Evolutionary conservation across 2,888 invertebrate genomes (phyloP).

Genomic region (Drosophila limbata): DNA sequence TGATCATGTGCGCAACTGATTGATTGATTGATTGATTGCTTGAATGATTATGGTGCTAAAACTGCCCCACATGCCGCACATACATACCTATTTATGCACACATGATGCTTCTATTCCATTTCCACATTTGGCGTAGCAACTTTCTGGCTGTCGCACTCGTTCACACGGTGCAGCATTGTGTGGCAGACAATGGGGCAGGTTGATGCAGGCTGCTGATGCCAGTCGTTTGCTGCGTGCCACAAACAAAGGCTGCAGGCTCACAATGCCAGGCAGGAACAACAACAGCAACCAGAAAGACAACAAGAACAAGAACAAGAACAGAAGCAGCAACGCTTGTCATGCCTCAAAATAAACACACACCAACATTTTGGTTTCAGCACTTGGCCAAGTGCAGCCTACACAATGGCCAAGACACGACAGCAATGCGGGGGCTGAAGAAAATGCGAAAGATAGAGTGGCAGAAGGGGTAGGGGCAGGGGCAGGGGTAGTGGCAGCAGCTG

Average conservation of each 20-base stretch:
- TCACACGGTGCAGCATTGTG: slow-evolving; percentile 51
- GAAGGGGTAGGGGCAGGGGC: not conserved
- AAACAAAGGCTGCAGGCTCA: slow-evolving; percentile 68
- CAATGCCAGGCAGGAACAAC: slow-evolving; percentile 47
- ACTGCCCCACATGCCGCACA: not conserved
- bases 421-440: not conserved
- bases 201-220: slow-evolving; percentile 31
- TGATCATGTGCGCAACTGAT: not conserved
- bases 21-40: not conserved
- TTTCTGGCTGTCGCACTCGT: slow-evolving; percentile 13
- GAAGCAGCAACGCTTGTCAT: slow-evolving; percentile 37
- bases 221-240: slow-evolving; percentile 65
- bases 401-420: slow-evolving; percentile 20
- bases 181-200: slow-evolving; percentile 50
- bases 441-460: not conserved
- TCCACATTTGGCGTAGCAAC: slow-evolving; percentile 5
- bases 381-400: slow-evolving; percentile 53
- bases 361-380: slow-evolving; percentile 35
- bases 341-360: slow-evolving; percentile 62
- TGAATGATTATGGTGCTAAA: slow-evolving; percentile 1
- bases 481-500: slow-evolving; percentile 25
- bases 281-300: not conserved
- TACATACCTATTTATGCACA: not conserved
- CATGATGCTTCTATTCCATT: slow-evolving; percentile 1
- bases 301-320: slow-evolving; percentile 20